A percentile compares a stretch with the other conserved stretches of the same genome.
Conservation (phyloP, 2,113 vertebrate genomes). For the Saiga tatarica region DNA sequence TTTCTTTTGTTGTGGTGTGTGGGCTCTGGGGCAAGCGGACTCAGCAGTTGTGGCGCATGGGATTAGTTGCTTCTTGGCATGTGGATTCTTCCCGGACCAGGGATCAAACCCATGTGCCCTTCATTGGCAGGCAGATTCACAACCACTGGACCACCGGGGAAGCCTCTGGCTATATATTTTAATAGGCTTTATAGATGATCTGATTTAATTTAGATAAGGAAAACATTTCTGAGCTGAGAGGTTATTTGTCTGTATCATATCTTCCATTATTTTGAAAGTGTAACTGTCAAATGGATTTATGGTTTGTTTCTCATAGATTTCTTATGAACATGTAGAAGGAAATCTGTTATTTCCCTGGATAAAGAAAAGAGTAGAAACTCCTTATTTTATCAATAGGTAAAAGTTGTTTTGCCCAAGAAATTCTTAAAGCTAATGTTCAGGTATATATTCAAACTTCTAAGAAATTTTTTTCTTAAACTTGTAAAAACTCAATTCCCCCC, state of each 20-base stretch:
- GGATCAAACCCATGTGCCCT: background rate
- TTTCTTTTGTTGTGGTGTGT: background rate
- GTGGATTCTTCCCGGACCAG: background rate
- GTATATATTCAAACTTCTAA: background rate
- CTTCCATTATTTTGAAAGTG: background rate
- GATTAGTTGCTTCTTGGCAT: background rate
- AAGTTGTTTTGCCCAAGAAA: background rate
- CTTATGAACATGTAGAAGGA: background rate
- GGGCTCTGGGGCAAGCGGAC: background rate
- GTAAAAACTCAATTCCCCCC: background rate
- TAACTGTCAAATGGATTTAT: background rate
- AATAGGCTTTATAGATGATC: background rate
- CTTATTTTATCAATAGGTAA: background rate
- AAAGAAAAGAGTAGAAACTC: background rate
- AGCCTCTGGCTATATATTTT: background rate
- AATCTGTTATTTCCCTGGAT: background rate
- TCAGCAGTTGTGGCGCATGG: background rate
- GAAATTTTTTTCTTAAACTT: background rate
- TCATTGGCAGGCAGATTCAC: background rate
- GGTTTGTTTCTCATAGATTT: background rate
- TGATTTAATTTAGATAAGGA: slow-evolving; percentile 43
- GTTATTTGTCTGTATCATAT: background rate
- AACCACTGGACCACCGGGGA: background rate
- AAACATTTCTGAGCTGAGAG: background rate
- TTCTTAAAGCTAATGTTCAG: background rate